Evolutionary conservation across 2,113 vertebrate species (phyloP), one percentile per base, ranked within the genome.

Genomic region (Synchiropus splendidus): DNA sequence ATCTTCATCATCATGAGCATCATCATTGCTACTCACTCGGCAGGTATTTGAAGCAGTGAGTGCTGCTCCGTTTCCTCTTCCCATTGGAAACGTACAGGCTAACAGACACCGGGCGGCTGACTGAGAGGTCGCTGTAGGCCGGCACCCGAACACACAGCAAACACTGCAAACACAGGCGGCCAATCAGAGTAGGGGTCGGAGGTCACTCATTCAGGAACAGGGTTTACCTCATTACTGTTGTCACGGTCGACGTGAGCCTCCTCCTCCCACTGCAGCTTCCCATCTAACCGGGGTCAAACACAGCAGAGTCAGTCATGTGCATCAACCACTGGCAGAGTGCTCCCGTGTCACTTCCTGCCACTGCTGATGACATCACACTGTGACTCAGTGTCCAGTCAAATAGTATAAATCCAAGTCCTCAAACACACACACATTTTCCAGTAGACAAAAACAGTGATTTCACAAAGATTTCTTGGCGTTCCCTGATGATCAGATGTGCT

Each of bases 181-280:
- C n/a, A 9, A 8, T 42, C 9, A 16, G 13, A 14, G 13, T 13
- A 30, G n/a, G 1, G 18, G n/a, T n/a, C 21, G 9, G 21, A 31
- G 2, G 10, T 39, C 11, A 37, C 4, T 10, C 1, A 41, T 9
- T 10, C 10, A 18, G 21, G n/a, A 14, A 9, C 10, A 8, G 21
- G 6, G 48, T 18, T 58, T 78, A 86, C 91, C 88, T 94, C 91
- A 16, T 80, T 89, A 77, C 90, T 92, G 80, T 88, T 89, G 47
- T 90, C 68, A 9, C 84, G 79, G 68, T 92, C 86, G 14, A 92
- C 75, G 0, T 83, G 80, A 18, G 90, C 88, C 69, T 94, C 90
- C 43, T 91, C 88, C 52, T 94, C 91, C 91, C 91, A 94, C 37
- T 90, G 89, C 12, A 92, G 65, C 63, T 92, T 92, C 40, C 91